Evolutionary conservation across 53 echinoderm and acorn worm genomes (phyloP).

Genomic region (Astropecten irregularis): DNA sequence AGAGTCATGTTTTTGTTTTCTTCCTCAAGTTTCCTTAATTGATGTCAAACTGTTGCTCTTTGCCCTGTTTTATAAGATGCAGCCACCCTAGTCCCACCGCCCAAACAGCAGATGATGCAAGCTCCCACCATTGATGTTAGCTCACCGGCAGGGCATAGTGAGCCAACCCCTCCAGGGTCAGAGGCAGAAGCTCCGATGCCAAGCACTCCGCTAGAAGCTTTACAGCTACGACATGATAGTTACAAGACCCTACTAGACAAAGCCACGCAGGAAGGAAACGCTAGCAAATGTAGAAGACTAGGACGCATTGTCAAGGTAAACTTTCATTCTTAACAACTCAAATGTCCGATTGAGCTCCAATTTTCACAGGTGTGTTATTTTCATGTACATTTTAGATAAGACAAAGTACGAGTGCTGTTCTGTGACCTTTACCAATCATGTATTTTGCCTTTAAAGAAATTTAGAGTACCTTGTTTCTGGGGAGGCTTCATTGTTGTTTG

Average conservation of each 20-base stretch:
- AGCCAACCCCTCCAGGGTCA: neutral
- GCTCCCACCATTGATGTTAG: conserved; percentile 3
- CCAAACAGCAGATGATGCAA: conserved; percentile 46
- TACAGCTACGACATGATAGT: conserved; percentile 69
- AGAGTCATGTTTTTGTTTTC: too few relatives aligned
- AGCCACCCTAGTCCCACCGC: neutral
- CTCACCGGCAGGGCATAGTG: conserved; percentile 18
- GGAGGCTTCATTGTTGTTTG: too few relatives aligned
- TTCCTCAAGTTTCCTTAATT: too few relatives aligned
- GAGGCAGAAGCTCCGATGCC: conserved; percentile 43
- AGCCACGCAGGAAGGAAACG: conserved; percentile 78
- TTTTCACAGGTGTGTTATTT: too few relatives aligned
- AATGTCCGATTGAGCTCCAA: too few relatives aligned
- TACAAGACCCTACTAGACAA: conserved; percentile 70
- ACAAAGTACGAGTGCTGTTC: too few relatives aligned
- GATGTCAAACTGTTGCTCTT: too few relatives aligned
- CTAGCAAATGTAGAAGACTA: conserved; percentile 80
- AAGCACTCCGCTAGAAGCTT: conserved; percentile 76
- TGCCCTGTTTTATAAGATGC: neutral
- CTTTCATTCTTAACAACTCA: neutral
- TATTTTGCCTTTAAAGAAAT: neutral
- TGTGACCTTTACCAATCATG: too few relatives aligned
- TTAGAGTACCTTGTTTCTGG: neutral
- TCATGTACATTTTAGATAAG: too few relatives aligned
- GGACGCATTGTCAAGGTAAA: conserved; percentile 86